These are phyloP conservation scores for Threskiornis aethiopicus DNA, from an alignment of 2,797 vertebrate genomes.

Conservation along the genomic window DNA sequence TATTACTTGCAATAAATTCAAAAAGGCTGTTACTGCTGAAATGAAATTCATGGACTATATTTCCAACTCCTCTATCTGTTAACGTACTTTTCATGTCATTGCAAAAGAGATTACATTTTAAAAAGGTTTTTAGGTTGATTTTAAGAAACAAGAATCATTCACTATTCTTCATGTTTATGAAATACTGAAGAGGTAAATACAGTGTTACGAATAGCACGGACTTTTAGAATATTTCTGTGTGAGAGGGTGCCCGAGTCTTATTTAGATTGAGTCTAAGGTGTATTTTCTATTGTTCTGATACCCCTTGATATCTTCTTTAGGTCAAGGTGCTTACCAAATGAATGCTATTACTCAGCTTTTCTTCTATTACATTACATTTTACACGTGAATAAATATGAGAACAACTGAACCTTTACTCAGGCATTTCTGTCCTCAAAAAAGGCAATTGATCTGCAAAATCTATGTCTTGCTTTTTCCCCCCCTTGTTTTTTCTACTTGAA, in stretches of 20 bases:
- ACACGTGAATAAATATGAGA: neutral
- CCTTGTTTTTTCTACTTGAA: neutral
- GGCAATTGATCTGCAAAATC: neutral
- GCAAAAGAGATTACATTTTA: neutral
- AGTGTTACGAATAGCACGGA: neutral
- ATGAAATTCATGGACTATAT: neutral
- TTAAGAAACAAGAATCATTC: neutral
- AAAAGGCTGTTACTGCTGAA: neutral
- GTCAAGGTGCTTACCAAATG: neutral
- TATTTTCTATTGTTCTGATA: neutral
- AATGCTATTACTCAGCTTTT: neutral
- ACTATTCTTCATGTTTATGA: neutral
- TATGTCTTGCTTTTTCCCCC: neutral
- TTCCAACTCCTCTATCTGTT: neutral
- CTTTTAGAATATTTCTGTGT: neutral
- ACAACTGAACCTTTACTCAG: neutral
- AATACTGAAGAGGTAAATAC: neutral
- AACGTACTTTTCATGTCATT: neutral
- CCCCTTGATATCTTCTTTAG: neutral
- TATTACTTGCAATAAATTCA: constrained; percentile 17
- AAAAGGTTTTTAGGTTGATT: neutral
- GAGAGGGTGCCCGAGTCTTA: neutral
- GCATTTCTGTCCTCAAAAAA: neutral
- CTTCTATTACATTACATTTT: neutral
- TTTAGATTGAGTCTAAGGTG: neutral